Evolutionary conservation across 2,888 invertebrate species (phyloP), one percentile per base, ranked within the genome.

Genomic region (Gibbula magus): DNA sequence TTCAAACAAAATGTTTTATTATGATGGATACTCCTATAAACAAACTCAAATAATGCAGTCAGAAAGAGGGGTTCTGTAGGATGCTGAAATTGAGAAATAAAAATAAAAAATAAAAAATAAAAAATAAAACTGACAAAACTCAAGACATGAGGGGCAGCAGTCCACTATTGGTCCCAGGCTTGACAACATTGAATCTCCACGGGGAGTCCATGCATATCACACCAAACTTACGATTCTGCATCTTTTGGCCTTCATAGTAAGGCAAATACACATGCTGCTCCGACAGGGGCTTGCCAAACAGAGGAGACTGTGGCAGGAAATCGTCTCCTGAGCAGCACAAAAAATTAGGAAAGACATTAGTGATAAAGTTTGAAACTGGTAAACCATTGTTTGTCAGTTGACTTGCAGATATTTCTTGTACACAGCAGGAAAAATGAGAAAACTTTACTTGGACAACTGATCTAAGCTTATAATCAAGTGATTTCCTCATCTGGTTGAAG

Each of bases 201-300:
- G 51, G 4, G 10, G 75, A 18, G 5, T 45, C 39, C 70, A 70
- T 35, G 35, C 70, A 29, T 18, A 7, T 16, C 5, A 45, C 29
- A 20, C 20, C 29, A 53, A 82, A 96, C 96, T 96, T 96, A 96
- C 96, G 95, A 93, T 95, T 95, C 92, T 95, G 95, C 93, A 95
- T 95, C 94, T 95, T 95, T 94, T 95, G 95, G 94, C 96, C 96
- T 94, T 96, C 96, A 93, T 94, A 95, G 95, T 95, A 96, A 92
- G 96, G 96, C 93, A 96, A 95, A 94, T 96, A 96, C 94, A 96
- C 95, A 94, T 96, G 96, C 93, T 95, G 95, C 93, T 96, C 95
- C 94, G 95, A 95, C 92, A 95, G 94, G 91, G 95, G 95, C 93
- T 95, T 95, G 93, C 96, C 96, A 94, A 94, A 95, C 93, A 95